These are phyloP conservation scores for Heliconius nattereri DNA, from an alignment of 1,140 invertebrate species.

Conservation along the genomic window DNA sequence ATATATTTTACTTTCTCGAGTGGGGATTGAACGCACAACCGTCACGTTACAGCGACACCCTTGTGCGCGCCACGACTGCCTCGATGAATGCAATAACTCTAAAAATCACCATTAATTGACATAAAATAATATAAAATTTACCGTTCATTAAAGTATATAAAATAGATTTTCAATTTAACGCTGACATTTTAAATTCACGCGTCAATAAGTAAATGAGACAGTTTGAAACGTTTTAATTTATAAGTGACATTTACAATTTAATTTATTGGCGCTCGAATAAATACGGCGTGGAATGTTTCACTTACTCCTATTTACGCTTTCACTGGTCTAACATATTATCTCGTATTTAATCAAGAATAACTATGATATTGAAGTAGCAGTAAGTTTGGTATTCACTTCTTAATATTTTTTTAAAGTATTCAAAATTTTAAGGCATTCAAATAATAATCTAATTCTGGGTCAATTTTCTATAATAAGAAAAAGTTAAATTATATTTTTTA, in stretches of 20 bases:
- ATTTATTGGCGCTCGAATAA: conserved; percentile 23
- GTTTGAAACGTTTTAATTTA: conserved; percentile 29
- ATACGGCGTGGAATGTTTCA: conserved; percentile 23
- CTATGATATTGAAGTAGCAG: no score
- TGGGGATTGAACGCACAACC: no score
- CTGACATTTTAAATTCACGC: conserved; percentile 22
- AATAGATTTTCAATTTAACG: conserved; percentile 7
- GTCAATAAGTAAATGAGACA: conserved; percentile 22
- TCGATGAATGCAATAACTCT: background rate
- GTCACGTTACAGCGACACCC: no score
- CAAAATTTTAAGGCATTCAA: no score
- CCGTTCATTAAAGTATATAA: background rate
- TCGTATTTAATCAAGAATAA: no score
- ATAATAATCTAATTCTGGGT: no score
- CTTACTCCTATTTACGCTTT: conserved; percentile 17
- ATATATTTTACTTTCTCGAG: no score
- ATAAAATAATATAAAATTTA: background rate
- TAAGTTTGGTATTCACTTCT: no score
- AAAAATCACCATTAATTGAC: background rate
- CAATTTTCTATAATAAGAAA: no score
- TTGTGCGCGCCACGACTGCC: no score
- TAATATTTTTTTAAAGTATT: no score
- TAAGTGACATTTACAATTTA: conserved; percentile 26
- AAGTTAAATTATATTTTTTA: no score
- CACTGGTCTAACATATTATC: conserved; percentile 7